Conservation (phyloP, 2,888 invertebrate species). For the Portevinia maculata region DNA sequence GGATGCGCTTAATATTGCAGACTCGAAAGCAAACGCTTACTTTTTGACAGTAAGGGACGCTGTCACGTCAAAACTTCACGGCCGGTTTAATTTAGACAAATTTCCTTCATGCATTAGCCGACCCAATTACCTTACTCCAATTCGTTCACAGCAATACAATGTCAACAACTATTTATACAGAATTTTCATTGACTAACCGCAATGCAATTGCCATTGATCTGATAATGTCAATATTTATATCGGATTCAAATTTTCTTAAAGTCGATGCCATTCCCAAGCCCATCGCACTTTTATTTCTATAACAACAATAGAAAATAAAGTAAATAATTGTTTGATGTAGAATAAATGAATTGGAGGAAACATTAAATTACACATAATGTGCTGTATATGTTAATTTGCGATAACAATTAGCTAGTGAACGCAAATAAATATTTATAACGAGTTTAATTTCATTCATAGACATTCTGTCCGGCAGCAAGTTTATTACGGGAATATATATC, state of each 20-base stretch:
- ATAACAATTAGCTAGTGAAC: slow-evolving; percentile 18
- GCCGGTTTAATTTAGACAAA: background rate
- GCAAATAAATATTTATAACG: slow-evolving; percentile 19
- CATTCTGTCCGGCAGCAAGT: slow-evolving; percentile 5
- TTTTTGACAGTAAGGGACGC: no score
- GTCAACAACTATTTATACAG: slow-evolving; percentile 4
- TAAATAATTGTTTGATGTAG: background rate
- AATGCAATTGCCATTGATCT: background rate
- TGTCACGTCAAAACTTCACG: background rate
- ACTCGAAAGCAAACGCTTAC: no score
- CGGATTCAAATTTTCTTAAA: slow-evolving; percentile 13
- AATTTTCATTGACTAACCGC: slow-evolving; percentile 17
- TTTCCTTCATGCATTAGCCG: background rate
- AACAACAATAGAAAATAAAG: background rate
- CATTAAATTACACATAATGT: slow-evolving; percentile 26
- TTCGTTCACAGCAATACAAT: background rate
- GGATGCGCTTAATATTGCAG: no score
- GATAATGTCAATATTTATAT: slow-evolving; percentile 26
- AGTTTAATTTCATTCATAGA: slow-evolving; percentile 30
- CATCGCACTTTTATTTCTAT: slow-evolving; percentile 3
- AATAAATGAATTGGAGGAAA: slow-evolving; percentile 35
- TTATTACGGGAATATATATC: no score
- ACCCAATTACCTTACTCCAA: background rate
- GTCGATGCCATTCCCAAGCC: no score
- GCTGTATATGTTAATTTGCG: slow-evolving; percentile 7